Conservation (phyloP, 2,797 vertebrate species). For the Sebastes ruberrimus region DNA sequence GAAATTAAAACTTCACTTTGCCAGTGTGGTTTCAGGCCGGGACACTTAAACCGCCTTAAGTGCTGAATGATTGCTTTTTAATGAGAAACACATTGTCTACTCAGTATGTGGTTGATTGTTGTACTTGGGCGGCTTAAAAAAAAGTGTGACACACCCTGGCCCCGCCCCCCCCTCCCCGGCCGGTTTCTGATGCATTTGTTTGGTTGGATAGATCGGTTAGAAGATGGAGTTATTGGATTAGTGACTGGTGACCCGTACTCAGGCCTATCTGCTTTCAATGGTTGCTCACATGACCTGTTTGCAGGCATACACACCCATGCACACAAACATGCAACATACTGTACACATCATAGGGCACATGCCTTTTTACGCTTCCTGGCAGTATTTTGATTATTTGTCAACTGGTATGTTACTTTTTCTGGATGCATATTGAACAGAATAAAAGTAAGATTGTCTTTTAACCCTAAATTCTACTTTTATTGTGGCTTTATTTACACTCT, state of each 20-base stretch:
- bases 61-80: constrained; percentile 61
- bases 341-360: not conserved
- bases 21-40: constrained; percentile 25
- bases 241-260: constrained; percentile 51
- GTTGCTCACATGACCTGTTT: constrained; percentile 60
- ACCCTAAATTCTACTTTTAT: not conserved
- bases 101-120: constrained; percentile 63
- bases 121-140: constrained; percentile 25
- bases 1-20: constrained; percentile 44
- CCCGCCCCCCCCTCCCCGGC: not conserved
- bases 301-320: constrained; percentile 26
- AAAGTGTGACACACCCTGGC: constrained; percentile 15
- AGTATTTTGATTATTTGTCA: not conserved
- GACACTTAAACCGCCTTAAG: constrained; percentile 35
- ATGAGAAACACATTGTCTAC: constrained; percentile 64
- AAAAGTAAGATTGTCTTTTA: not conserved
- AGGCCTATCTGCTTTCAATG: constrained; percentile 44
- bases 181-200: constrained; percentile 24
- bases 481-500: not conserved
- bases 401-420: not conserved
- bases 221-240: constrained; percentile 71
- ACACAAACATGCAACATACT: constrained; percentile 4
- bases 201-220: constrained; percentile 30
- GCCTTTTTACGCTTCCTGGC: not conserved
- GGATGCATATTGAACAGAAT: not conserved